Evolutionary conservation across 2,888 invertebrate species (phyloP), one percentile per base, ranked within the genome.

Genomic region (Lepetodrilus schrolli): DNA sequence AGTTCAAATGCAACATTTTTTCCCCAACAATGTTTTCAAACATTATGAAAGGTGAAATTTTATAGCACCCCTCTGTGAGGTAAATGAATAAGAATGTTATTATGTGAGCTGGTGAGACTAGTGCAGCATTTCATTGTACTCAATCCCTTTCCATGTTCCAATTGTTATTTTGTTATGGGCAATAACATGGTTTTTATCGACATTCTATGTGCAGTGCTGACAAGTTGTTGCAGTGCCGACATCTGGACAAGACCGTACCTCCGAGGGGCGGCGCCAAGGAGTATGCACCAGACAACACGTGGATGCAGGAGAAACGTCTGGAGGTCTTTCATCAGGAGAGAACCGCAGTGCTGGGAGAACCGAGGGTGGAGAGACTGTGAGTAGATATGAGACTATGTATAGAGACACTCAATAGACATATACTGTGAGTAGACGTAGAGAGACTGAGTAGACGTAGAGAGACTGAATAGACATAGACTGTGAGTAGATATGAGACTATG

Each of bases 281-380:
- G 43, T 87, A 82, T 78, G 81, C 80, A 23, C 88, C 88, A 36
- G 87, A 88, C 83, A 86, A 84, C 13, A 83, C 85, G 1, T 87
- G 86, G 86, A 76, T 88, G 4, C 84, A 88, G 72, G 76, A 75
- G 1, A 88, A 86, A 76, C 76, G 80, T 30, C 77, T 88, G 4
- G 83, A 88, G 68, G 80, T 78, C 4, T 84, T 84, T 66, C 76
- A 82, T 73, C 75, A 83, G 51, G 87, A 87, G 36, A 79, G 84
- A 69, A 74, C 79, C 30, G 73, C 77, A 36, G 77, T 86, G 4
- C 58, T 89, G 10, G 30, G 73, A 36, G 88, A 88, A 74, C 85
- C 85, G 66, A 81, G 88, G 73, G 85, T 88, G 21, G 83, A 84
- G 66, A 85, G 83, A 78, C 70, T 78, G 88, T 88, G 79, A 81